A percentile compares a stretch with the other conserved stretches of the same genome.
Evolutionary conservation across 2,888 invertebrate species (phyloP).

Genomic region (Cabera pusaria): DNA sequence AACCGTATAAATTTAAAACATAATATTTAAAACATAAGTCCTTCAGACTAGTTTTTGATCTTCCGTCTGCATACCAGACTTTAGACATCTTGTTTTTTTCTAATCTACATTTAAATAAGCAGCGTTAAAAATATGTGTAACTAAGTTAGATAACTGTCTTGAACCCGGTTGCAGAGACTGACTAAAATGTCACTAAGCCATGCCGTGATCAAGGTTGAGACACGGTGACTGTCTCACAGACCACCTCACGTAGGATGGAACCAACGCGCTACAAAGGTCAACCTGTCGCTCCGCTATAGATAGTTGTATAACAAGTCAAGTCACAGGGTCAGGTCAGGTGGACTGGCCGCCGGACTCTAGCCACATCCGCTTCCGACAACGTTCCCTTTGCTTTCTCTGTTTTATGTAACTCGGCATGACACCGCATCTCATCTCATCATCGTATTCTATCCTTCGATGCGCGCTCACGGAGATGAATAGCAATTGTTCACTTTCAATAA

Average conservation of each 20-base stretch:
- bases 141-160: conserved; percentile 3
- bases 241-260: conserved; percentile 14
- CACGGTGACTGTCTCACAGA: not conserved
- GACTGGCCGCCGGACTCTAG: conserved; percentile 52
- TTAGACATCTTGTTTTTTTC: too few relatives aligned
- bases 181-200: conserved; percentile 7
- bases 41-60: too few relatives aligned
- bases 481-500: conserved; percentile 34
- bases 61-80: too few relatives aligned
- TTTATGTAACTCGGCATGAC: conserved; percentile 51
- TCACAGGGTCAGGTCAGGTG: conserved; percentile 66
- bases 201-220: conserved; percentile 8
- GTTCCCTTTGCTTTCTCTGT: conserved; percentile 64
- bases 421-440: conserved; percentile 17
- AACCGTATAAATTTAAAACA: too few relatives aligned
- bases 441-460: conserved; percentile 30
- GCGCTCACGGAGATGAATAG: conserved; percentile 37
- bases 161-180: conserved; percentile 6
- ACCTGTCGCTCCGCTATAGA: conserved; percentile 58
- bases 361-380: conserved; percentile 74
- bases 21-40: too few relatives aligned
- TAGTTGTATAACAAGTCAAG: conserved; percentile 65
- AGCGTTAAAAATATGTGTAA: not conserved
- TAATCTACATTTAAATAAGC: not conserved
- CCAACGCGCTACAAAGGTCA: conserved; percentile 55